phyloP scores from a whole-genome alignment of 2,113 vertebrate species.

The Cichladusa arquata region DNA sequence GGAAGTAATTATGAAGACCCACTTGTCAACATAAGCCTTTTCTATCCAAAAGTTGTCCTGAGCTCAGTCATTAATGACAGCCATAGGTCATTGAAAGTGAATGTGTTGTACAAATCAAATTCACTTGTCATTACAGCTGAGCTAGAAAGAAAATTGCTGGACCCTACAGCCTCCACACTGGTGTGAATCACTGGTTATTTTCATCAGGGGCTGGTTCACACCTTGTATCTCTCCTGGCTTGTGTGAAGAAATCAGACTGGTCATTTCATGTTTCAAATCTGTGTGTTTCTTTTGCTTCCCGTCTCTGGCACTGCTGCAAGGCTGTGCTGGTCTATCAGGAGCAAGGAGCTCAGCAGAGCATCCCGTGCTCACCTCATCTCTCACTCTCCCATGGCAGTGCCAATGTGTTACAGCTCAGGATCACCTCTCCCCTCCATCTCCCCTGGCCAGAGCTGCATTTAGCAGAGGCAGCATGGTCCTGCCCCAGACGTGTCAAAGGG shows the following conservation, averaged over 20 bases:
- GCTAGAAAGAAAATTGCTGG: neutral
- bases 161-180: neutral
- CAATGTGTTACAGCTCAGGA: neutral
- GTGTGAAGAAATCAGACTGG: neutral
- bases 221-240: neutral
- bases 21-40: neutral
- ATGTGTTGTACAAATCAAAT: neutral
- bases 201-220: neutral
- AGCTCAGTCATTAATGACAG: neutral
- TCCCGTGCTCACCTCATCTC: neutral
- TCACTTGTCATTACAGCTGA: neutral
- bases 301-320: neutral
- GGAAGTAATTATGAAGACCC: neutral
- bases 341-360: neutral
- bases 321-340: neutral
- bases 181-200: neutral
- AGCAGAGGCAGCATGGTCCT: neutral
- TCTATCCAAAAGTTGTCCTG: neutral
- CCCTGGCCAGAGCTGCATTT: neutral
- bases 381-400: accelerated
- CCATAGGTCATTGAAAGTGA: neutral
- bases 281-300: neutral
- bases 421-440: accelerated
- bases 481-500: neutral
- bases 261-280: neutral